phyloP scores from a whole-genome alignment of 2,113 vertebrate species.

The Electrona antarctica region DNA sequence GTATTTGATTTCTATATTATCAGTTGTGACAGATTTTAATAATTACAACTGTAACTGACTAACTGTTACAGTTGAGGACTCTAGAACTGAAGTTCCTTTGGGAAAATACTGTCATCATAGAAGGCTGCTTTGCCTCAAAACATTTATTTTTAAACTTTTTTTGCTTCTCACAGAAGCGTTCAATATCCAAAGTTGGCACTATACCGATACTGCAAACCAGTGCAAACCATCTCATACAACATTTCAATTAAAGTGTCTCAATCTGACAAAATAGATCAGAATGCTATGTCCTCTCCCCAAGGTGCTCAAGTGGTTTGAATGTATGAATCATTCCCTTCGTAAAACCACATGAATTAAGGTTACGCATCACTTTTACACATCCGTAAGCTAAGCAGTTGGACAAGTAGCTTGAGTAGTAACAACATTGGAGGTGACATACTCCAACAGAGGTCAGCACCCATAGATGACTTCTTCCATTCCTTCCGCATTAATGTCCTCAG shows the following conservation, averaged over 20 bases:
- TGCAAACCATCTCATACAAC: too few species aligned
- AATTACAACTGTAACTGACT: conserved; percentile 24
- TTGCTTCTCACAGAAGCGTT: too few species aligned
- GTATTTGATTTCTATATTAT: too few species aligned
- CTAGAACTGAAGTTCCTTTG: conserved; percentile 20
- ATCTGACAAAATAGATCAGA: conserved; percentile 18
- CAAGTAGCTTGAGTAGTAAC: not conserved
- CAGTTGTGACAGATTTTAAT: conserved; percentile 38
- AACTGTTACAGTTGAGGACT: conserved; percentile 40
- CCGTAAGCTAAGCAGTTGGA: conserved; percentile 7
- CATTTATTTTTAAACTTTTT: conserved; percentile 21
- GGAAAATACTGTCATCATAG: conserved; percentile 5
- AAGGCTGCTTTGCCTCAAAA: not conserved
- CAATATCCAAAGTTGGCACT: too few species aligned
- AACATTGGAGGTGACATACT: not conserved
- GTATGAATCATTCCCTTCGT: conserved; percentile 24
- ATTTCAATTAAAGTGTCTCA: not conserved
- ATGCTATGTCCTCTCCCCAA: conserved; percentile 35
- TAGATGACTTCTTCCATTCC: not conserved
- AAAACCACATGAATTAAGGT: conserved; percentile 16
- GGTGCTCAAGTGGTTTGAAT: conserved; percentile 24
- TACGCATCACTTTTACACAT: conserved; percentile 38
- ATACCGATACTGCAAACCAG: too few species aligned
- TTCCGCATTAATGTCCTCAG: conserved; percentile 42
- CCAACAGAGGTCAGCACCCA: not conserved